Conservation (phyloP, 2,797 vertebrate species). For the Megaceryle alcyon region DNA sequence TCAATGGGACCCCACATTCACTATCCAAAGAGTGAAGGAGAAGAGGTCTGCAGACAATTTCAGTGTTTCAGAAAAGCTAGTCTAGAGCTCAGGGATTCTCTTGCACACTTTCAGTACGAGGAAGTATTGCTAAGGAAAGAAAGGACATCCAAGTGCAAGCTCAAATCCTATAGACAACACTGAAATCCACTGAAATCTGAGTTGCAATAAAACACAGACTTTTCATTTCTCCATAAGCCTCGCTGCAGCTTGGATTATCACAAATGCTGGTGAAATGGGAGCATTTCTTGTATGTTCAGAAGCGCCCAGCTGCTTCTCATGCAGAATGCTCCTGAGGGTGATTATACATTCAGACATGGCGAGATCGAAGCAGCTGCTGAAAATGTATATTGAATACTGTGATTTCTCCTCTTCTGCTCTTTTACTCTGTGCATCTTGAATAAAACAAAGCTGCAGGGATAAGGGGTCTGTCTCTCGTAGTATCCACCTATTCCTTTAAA, state of each 20-base stretch:
- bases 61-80: neutral
- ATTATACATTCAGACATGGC: neutral
- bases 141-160: neutral
- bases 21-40: neutral
- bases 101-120: neutral
- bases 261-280: neutral
- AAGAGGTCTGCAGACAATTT: neutral
- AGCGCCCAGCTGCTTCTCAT: neutral
- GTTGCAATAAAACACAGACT: neutral
- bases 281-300: neutral
- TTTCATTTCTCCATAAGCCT: neutral
- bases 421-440: neutral
- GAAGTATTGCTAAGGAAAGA: neutral
- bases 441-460: conserved; percentile 1
- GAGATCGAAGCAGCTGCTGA: conserved; percentile 10
- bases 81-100: neutral
- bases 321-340: neutral
- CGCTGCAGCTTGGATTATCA: neutral
- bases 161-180: neutral
- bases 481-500: conserved; percentile 15
- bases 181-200: neutral
- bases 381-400: neutral
- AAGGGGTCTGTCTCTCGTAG: neutral
- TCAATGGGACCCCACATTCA: neutral
- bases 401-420: neutral